Percentiles rank a stretch among this genome's conserved stretches.
phyloP scores from a whole-genome alignment of 2,113 vertebrate species.

The Silurus meridionalis region DNA sequence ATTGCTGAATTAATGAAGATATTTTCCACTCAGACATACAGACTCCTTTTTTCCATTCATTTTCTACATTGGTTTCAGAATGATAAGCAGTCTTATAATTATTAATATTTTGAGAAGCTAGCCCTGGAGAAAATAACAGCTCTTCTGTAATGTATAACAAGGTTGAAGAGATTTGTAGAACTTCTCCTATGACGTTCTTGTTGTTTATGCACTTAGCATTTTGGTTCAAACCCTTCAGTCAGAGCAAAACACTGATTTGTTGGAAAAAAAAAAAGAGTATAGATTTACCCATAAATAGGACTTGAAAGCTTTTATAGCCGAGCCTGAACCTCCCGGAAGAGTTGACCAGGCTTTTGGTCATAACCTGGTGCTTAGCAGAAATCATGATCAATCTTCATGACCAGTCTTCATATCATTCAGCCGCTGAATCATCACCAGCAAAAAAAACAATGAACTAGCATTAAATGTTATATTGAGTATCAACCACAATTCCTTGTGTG shows the following conservation, averaged over 20 bases:
- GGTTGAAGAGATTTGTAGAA: neutral
- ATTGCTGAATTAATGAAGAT: neutral
- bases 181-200: neutral
- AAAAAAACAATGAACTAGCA: too few species aligned
- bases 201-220: neutral
- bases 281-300: constrained; percentile 12
- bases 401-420: too few species aligned
- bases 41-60: neutral
- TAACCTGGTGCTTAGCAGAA: too few species aligned
- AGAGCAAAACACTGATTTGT: neutral
- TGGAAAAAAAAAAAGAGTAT: neutral
- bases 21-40: neutral
- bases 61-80: neutral
- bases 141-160: neutral
- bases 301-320: neutral
- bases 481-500: too few species aligned
- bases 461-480: too few species aligned
- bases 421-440: too few species aligned
- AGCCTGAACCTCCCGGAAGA: too few species aligned
- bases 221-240: neutral
- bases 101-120: neutral
- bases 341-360: too few species aligned
- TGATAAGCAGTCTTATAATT: neutral
- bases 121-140: neutral
- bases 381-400: too few species aligned